These are phyloP conservation scores for Seira musarum DNA, from an alignment of 2,888 invertebrate species.

Conservation along the genomic window DNA sequence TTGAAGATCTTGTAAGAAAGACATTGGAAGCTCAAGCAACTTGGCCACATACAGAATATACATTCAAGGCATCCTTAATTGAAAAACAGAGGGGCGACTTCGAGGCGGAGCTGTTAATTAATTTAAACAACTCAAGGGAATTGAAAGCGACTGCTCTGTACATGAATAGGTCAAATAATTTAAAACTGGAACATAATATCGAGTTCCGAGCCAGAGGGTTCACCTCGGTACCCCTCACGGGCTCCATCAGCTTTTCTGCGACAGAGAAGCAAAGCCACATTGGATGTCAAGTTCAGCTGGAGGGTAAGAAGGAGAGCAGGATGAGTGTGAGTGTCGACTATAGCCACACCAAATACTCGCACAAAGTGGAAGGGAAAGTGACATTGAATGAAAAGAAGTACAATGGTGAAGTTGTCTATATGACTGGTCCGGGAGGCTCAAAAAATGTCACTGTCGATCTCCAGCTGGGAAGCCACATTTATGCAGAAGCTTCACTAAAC, in stretches of 20 bases:
- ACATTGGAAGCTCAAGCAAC: slow-evolving; percentile 53
- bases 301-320: slow-evolving; percentile 60
- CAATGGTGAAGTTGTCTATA: slow-evolving; percentile 60
- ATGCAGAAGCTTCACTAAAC: slow-evolving; percentile 67
- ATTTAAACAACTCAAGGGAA: slow-evolving; percentile 61
- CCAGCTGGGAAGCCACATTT: slow-evolving; percentile 68
- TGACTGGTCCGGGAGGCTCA: slow-evolving; percentile 48
- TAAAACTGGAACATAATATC: slow-evolving; percentile 65
- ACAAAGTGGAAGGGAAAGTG: slow-evolving; percentile 67
- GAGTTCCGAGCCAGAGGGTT: slow-evolving; percentile 65
- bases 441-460: slow-evolving; percentile 67
- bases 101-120: slow-evolving; percentile 62
- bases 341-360: slow-evolving; percentile 61
- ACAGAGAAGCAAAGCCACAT: slow-evolving; percentile 66
- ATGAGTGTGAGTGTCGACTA: slow-evolving; percentile 67
- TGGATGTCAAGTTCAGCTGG: slow-evolving; percentile 65
- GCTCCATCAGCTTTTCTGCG: slow-evolving; percentile 61
- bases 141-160: slow-evolving; percentile 67
- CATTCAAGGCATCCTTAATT: slow-evolving; percentile 51
- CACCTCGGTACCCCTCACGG: slow-evolving; percentile 60
- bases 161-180: slow-evolving; percentile 65
- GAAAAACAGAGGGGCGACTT: slow-evolving; percentile 66
- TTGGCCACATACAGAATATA: slow-evolving; percentile 64
- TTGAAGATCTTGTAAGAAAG: slow-evolving; percentile 57
- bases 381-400: slow-evolving; percentile 68